Evolutionary conservation across 2,797 vertebrate genomes (phyloP).

Genomic region (Esox masquinongy): DNA sequence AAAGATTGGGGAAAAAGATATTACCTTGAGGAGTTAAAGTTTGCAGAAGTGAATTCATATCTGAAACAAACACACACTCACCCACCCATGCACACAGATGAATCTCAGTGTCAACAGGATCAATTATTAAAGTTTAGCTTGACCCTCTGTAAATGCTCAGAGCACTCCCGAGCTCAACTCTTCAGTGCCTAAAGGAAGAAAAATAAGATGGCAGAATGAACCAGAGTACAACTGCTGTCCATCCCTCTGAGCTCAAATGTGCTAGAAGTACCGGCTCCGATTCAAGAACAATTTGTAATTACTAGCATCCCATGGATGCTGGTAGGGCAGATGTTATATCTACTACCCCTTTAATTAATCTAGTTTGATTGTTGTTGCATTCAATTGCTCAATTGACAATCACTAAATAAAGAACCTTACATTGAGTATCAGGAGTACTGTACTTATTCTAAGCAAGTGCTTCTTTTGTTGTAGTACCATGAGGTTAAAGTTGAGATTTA

Average conservation of each 20-base stretch:
- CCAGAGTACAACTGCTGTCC: slow-evolving; percentile 1
- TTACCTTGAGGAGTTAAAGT: not conserved
- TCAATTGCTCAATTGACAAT: too few species aligned
- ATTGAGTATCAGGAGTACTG: too few species aligned
- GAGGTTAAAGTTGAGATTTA: too few species aligned
- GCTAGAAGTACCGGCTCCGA: not conserved
- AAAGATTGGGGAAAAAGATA: not conserved
- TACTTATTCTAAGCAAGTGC: too few species aligned
- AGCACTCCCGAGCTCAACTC: slow-evolving; percentile 33
- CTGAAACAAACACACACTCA: slow-evolving; percentile 7
- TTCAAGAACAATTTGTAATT: not conserved
- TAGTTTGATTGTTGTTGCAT: too few species aligned
- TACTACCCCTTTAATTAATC: too few species aligned
- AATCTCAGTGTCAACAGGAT: slow-evolving; percentile 38
- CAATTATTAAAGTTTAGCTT: slow-evolving; percentile 48
- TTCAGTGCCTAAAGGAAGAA: not conserved
- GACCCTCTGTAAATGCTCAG: slow-evolving; percentile 43
- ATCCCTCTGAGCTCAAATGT: not conserved
- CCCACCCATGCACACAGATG: slow-evolving; percentile 41
- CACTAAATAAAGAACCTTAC: too few species aligned
- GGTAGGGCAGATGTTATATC: too few species aligned
- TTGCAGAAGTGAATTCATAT: not conserved
- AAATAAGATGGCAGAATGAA: not conserved
- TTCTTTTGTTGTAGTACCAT: too few species aligned
- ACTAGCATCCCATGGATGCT: not conserved